Evolutionary conservation across 2,797 vertebrate genomes (phyloP), one percentile per base, ranked within the genome.

Genomic region (Spheniscus humboldti): DNA sequence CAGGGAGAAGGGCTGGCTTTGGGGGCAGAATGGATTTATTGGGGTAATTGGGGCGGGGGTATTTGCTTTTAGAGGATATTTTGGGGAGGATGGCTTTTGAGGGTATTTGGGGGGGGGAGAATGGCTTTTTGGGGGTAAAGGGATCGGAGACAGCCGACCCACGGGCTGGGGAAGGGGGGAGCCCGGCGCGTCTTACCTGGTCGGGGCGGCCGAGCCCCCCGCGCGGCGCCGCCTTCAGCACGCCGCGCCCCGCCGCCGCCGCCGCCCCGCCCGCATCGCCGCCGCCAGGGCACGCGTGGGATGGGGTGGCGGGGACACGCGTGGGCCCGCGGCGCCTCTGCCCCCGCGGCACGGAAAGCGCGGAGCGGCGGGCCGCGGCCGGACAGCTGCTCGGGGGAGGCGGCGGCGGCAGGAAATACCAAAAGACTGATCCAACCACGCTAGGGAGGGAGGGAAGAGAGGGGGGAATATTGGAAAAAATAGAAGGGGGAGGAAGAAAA

Each of bases 351-450:
- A 48, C 52, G 39, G 56, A 78, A 18, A 64, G 81, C 64, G 64
- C 81, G 31, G 52, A 91, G 83, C 50, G 53, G 47, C 95, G 92
- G 96, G 89, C 95, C 77, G 79, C 94, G 64, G 96, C 97, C 56
- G 96, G 88, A 87, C 97, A 96, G 97, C 96, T 91, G 95, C 89
- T 90, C 27, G 80, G 75, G 79, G 79, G 90, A 72, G 96, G 90
- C 83, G 90, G 96, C 95, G 59, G 53, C 53, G 64, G 97, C 98
- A 98, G 98, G 98, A 98, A 98, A 98, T 98, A 97, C 98, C 98
- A 96, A 95, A 89, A 88, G 96, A 88, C 96, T 74, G 96, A 94
- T 92, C 96, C 96, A 91, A 67, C 85, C 95, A 78, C 95, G 81
- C 67, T 18, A 80, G 94, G 97, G 88, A 95, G 92, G 93, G 93